Conservation (phyloP, 1,140 invertebrate genomes). For the Trinorchestia longiramus region DNA sequence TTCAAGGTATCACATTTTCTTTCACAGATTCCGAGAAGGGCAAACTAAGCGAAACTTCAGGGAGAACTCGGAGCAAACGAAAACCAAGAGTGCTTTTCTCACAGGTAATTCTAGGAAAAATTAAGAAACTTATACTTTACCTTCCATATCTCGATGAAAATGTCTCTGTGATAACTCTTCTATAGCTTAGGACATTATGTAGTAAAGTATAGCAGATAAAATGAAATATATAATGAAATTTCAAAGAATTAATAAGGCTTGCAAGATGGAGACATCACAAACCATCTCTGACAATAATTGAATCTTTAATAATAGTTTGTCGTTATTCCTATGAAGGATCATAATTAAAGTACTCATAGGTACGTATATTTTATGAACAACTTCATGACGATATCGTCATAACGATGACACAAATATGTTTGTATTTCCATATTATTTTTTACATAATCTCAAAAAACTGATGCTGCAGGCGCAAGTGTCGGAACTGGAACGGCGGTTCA, state of each 20-base stretch:
- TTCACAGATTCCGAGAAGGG: constrained; percentile 19
- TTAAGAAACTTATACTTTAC: neutral
- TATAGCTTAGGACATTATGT: too few species aligned
- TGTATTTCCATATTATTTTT: neutral
- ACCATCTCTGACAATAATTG: too few species aligned
- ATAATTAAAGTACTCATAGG: too few species aligned
- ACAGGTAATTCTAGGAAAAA: neutral
- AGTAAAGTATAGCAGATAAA: too few species aligned
- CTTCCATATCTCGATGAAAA: neutral
- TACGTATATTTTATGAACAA: too few species aligned
- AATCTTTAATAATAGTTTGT: too few species aligned
- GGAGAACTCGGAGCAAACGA: constrained; percentile 19
- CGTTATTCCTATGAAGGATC: too few species aligned
- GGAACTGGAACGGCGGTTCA: constrained; percentile 79
- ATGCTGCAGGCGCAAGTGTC: constrained; percentile 60
- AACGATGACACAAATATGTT: too few species aligned
- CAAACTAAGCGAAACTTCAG: neutral
- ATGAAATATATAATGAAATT: too few species aligned
- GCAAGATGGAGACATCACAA: too few species aligned
- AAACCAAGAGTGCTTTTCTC: constrained; percentile 49
- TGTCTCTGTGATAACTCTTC: neutral
- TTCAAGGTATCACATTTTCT: neutral
- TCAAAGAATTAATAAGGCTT: too few species aligned
- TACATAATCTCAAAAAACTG: neutral
- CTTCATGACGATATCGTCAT: too few species aligned